Percentiles rank a stretch among this genome's conserved stretches.
phyloP scores from a whole-genome alignment of 1,140 invertebrate species.

The Zelostemma sp. region DNA sequence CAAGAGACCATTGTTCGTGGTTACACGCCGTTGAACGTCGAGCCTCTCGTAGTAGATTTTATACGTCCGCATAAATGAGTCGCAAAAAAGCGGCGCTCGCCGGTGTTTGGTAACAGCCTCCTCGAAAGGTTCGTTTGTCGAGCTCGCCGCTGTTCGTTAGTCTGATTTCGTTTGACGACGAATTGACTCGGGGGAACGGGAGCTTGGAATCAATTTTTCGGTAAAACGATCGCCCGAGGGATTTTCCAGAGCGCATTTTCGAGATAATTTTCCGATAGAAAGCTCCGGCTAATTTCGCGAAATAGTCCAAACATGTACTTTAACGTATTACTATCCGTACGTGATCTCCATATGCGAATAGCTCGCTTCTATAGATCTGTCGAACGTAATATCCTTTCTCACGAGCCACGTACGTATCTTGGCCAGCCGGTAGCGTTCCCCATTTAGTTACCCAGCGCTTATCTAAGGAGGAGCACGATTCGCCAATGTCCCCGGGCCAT shows the following conservation, averaged over 20 bases:
- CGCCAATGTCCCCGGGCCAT: constrained; percentile 8
- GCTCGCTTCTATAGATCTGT: constrained; percentile 2
- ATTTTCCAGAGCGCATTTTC: neutral
- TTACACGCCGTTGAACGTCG: constrained; percentile 38
- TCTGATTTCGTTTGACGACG: constrained; percentile 44
- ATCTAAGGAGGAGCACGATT: constrained; percentile 5
- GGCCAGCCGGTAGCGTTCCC: constrained; percentile 9
- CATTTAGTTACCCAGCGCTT: constrained; percentile 4
- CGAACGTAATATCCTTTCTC: constrained; percentile 12
- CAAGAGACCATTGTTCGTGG: constrained; percentile 50
- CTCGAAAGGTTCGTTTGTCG: constrained; percentile 40
- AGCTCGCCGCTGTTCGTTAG: constrained; percentile 33
- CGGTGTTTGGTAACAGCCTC: constrained; percentile 36
- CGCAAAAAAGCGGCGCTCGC: constrained; percentile 24
- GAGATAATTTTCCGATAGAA: neutral
- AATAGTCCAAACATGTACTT: too few relatives aligned
- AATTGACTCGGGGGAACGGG: neutral
- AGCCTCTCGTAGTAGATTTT: constrained; percentile 41
- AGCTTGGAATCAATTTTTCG: neutral
- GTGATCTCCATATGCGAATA: constrained; percentile 7
- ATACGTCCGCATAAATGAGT: constrained; percentile 31
- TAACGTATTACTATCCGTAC: neutral
- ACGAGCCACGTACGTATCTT: constrained; percentile 5
- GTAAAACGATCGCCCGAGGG: neutral
- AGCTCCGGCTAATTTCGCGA: neutral